Evolutionary conservation across 2,797 vertebrate species (phyloP), one percentile per base, ranked within the genome.

Genomic region (Huso huso): DNA sequence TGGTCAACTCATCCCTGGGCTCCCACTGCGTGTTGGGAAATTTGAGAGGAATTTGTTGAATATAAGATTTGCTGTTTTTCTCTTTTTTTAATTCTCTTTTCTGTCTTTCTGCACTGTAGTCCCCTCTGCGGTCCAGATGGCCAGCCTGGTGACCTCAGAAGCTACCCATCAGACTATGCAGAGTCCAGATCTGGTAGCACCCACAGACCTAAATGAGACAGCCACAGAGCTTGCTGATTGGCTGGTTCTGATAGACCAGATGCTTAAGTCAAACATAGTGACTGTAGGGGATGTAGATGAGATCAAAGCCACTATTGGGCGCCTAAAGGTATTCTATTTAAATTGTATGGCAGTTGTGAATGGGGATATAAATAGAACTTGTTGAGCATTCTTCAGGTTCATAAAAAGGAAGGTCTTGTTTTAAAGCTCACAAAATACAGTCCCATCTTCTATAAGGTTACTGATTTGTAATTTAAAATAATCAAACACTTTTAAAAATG

Each of bases 221-320:
- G 94, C 92, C 76, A 95, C 92, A 2, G 96, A 98, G 68, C 86
- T 99, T 65, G 92, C 92, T 0, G 91, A 97, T 80, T 99, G 96
- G 96, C 86, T 99, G 61, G 75, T 92, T 13, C 90, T 97, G 75
- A 96, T 98, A 68, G 93, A 93, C 61, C 95, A 98, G 85, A 98
- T 98, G 95, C 91, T 99, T 6, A 98, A 94, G 84, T 99, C 95
- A 64, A 98, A 93, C 78, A 95, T 98, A n/a, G 95, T 98, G 74
- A 97, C 95, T 0, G 94, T 99, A 50, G 96, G 96, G n/a, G 94
- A 96, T 75, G 81, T 85, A 0, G 91, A 94, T 6, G 96, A 99
- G 82, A 97, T 98, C 86, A 92, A 88, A 82, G 88, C 88, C 77
- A 96, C 93, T 1, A 93, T 96, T 75, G 80, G 91, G 69, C 90